phyloP scores from a whole-genome alignment of 2,113 vertebrate genomes.

The Etheostoma spectabile region DNA sequence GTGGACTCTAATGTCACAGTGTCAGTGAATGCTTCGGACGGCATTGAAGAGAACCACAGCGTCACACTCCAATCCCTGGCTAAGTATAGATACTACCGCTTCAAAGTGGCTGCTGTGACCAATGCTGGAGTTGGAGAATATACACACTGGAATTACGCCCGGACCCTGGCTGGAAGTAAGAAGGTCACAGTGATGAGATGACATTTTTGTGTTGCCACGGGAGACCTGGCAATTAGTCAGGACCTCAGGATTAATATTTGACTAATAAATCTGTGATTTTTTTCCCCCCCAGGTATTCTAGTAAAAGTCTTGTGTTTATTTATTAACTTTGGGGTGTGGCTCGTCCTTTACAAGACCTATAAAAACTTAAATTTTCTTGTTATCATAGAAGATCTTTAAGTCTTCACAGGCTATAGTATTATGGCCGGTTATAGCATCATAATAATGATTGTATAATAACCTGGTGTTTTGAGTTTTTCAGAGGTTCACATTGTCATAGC shows the following conservation, averaged over 20 bases:
- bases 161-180: constrained; percentile 92
- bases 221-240: constrained; percentile 21
- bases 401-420: background rate
- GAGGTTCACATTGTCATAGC: background rate
- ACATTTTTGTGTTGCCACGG: constrained; percentile 22
- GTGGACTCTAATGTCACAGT: constrained; percentile 83
- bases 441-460: background rate
- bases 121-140: constrained; percentile 89
- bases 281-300: background rate
- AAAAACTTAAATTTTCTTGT: background rate
- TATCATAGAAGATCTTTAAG: background rate
- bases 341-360: background rate
- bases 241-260: constrained; percentile 1
- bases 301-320: constrained; percentile 3
- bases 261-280: background rate
- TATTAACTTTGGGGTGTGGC: background rate
- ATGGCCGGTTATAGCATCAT: background rate
- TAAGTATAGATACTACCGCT: constrained; percentile 93
- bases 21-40: constrained; percentile 82
- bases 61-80: constrained; percentile 86
- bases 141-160: constrained; percentile 88
- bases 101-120: constrained; percentile 92
- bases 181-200: constrained; percentile 52
- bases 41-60: constrained; percentile 66
- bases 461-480: background rate